Evolutionary conservation across 2,888 invertebrate genomes (phyloP).

Genomic region (Lycophotia porphyrea): DNA sequence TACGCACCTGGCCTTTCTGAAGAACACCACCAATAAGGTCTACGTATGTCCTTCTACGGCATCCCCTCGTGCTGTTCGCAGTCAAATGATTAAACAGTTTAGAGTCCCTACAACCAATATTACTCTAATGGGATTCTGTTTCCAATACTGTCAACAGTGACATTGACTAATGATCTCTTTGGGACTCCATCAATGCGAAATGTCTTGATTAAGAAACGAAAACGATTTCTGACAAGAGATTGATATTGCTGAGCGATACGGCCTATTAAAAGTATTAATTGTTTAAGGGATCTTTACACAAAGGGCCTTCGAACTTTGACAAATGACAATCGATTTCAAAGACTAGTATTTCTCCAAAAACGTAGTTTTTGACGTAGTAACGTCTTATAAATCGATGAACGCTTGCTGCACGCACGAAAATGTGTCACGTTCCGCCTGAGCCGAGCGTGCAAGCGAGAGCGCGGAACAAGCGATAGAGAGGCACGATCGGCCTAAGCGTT

Average conservation of each 20-base stretch:
- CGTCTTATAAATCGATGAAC: no score
- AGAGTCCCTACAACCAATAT: slow-evolving; percentile 1
- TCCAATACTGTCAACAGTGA: slow-evolving; percentile 40
- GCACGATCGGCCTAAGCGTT: no score
- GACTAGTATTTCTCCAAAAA: no score
- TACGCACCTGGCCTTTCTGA: not conserved
- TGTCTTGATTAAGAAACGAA: slow-evolving; percentile 44
- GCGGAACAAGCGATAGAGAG: no score
- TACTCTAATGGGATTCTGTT: slow-evolving; percentile 9
- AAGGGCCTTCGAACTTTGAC: no score
- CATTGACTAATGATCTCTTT: slow-evolving; percentile 49
- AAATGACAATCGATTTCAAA: no score
- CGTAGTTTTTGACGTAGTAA: no score
- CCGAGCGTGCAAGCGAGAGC: no score
- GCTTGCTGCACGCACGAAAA: no score
- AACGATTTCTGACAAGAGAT: slow-evolving; percentile 36
- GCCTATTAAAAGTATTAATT: slow-evolving; percentile 23
- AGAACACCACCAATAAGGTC: not conserved
- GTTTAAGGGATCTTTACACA: not conserved
- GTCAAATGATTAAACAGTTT: not conserved
- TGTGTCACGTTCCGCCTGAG: no score
- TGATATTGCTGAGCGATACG: slow-evolving; percentile 18
- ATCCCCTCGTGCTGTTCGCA: not conserved
- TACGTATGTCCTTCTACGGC: not conserved
- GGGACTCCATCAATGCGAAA: slow-evolving; percentile 33